Conservation (phyloP, 1,140 invertebrate species). For the Physella acuta region DNA sequence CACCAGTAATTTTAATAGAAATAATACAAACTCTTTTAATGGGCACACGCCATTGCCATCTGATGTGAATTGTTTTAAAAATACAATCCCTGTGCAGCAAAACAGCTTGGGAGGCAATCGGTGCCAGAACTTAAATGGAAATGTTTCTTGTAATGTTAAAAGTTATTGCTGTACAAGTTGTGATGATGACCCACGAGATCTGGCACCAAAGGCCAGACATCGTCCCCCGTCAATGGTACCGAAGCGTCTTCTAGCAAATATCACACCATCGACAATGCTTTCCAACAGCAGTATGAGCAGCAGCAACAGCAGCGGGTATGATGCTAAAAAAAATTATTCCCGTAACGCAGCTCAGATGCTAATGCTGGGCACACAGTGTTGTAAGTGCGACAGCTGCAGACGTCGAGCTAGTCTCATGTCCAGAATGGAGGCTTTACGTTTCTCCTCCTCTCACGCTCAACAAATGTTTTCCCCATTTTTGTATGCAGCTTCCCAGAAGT, state of each 20-base stretch:
- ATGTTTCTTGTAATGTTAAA: neutral
- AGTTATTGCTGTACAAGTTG: neutral
- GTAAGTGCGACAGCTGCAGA: constrained; percentile 18
- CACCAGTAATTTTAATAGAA: constrained; percentile 23
- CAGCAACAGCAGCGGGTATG: neutral
- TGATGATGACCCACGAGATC: neutral
- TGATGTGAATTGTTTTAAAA: neutral
- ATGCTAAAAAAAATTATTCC: neutral
- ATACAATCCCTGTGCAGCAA: neutral
- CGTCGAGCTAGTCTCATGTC: constrained; percentile 15
- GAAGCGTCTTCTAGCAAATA: neutral
- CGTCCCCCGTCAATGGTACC: neutral
- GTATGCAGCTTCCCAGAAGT: constrained; percentile 3
- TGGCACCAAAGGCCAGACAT: neutral
- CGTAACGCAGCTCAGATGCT: neutral
- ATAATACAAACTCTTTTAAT: neutral
- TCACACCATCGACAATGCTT: constrained; percentile 1
- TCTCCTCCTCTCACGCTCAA: constrained; percentile 8
- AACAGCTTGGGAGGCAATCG: neutral
- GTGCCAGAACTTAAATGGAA: neutral
- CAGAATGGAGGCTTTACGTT: constrained; percentile 20
- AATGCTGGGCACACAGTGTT: constrained; percentile 11
- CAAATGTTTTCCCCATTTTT: constrained; percentile 8
- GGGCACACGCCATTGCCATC: neutral
- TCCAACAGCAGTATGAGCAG: neutral